Conservation (phyloP, 2,888 invertebrate species). For the Smittia sp. region DNA sequence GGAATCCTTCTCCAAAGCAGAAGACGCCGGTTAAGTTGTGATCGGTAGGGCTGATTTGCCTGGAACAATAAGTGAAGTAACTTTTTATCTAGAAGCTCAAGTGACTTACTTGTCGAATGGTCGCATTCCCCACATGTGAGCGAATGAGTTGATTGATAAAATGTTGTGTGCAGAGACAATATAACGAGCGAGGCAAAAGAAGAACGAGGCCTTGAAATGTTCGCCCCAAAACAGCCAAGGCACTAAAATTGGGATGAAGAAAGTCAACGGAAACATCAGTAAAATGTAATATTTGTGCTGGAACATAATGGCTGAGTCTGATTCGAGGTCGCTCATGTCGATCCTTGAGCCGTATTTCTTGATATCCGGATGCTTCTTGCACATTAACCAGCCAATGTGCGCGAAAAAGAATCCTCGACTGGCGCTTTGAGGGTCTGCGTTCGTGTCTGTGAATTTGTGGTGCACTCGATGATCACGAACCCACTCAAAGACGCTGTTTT, state of each 20-base stretch:
- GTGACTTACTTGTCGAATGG: slow-evolving; percentile 22
- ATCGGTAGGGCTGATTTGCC: slow-evolving; percentile 68
- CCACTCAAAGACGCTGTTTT: slow-evolving; percentile 89
- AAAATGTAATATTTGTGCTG: neutral
- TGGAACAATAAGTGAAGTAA: slow-evolving; percentile 46
- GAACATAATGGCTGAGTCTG: slow-evolving; percentile 10
- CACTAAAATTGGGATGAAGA: neutral
- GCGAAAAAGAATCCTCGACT: slow-evolving; percentile 30
- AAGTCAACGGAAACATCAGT: neutral
- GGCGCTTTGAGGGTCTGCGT: slow-evolving; percentile 26
- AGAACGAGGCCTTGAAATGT: slow-evolving; percentile 1
- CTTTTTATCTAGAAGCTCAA: neutral
- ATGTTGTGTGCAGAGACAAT: neutral
- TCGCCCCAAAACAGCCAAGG: slow-evolving; percentile 4
- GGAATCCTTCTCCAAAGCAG: neutral
- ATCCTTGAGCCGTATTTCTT: neutral
- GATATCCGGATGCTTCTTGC: slow-evolving; percentile 21
- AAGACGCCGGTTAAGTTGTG: slow-evolving; percentile 54
- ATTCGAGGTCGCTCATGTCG: slow-evolving; percentile 2
- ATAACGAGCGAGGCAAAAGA: neutral
- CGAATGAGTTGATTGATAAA: slow-evolving; percentile 1
- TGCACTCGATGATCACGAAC: slow-evolving; percentile 44
- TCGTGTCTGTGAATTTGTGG: slow-evolving; percentile 22
- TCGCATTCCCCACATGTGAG: slow-evolving; percentile 18
- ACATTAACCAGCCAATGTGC: slow-evolving; percentile 18